Conservation (phyloP, 2,113 vertebrate species). For the Pomatostomus ruficeps region DNA sequence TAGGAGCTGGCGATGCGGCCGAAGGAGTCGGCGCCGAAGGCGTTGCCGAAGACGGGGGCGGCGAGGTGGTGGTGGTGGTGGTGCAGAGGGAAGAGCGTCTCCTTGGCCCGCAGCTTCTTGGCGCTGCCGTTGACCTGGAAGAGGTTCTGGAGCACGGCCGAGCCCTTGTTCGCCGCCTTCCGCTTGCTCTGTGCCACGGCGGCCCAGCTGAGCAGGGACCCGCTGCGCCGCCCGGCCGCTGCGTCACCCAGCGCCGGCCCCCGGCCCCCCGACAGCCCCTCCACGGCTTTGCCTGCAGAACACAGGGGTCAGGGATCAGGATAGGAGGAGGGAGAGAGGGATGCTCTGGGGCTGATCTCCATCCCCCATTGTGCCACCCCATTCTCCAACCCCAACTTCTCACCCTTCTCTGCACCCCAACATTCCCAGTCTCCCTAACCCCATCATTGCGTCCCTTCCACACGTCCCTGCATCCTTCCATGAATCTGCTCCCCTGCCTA, state of each 20-base stretch:
- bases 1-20: conserved; percentile 93
- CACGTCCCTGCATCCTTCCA: no score
- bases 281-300: conserved; percentile 77
- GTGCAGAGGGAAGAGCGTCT: conserved; percentile 73
- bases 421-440: neutral
- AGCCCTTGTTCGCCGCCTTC: conserved; percentile 72
- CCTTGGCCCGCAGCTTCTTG: conserved; percentile 81
- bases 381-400: neutral
- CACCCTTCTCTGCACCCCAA: neutral
- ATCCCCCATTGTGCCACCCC: rapidly evolving
- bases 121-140: conserved; percentile 85
- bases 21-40: conserved; percentile 92
- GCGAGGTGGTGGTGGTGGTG: conserved; percentile 67
- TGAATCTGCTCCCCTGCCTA: neutral
- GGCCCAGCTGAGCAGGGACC: conserved; percentile 82
- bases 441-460: no score
- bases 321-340: rapidly evolving
- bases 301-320: neutral
- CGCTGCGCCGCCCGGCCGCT: neutral
- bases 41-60: conserved; percentile 85
- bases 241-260: conserved; percentile 36
- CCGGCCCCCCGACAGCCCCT: conserved; percentile 79
- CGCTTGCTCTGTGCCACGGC: conserved; percentile 78
- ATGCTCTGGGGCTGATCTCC: neutral
- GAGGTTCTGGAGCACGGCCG: conserved; percentile 73